Conservation (phyloP, 2,113 vertebrate species). For the Pimephales promelas region DNA sequence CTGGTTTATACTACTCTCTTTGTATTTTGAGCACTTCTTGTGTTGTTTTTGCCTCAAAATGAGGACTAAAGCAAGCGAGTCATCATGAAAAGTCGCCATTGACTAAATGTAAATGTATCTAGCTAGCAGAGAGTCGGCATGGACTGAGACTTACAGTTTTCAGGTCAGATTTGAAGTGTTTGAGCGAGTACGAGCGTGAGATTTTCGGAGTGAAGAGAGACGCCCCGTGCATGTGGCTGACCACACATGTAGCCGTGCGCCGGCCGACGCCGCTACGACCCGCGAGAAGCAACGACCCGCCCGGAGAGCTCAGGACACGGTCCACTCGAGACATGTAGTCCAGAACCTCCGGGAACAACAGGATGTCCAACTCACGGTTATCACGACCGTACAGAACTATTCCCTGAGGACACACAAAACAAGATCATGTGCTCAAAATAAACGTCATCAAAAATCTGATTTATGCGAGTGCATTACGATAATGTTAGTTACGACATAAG, state of each 20-base stretch:
- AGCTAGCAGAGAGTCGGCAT: background rate
- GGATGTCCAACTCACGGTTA: constrained; percentile 87
- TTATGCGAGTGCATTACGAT: too few relatives aligned
- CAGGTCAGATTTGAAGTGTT: constrained; percentile 93
- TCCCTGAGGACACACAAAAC: constrained; percentile 74
- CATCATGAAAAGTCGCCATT: too few relatives aligned
- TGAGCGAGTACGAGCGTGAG: constrained; percentile 88
- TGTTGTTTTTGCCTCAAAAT: too few relatives aligned
- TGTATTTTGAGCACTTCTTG: too few relatives aligned
- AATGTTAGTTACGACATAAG: too few relatives aligned
- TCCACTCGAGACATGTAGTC: constrained; percentile 88
- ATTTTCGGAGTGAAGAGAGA: constrained; percentile 87
- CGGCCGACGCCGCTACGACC: constrained; percentile 93
- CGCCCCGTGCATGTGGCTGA: constrained; percentile 93
- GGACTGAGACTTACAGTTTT: constrained; percentile 77
- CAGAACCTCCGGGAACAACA: constrained; percentile 92
- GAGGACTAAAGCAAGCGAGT: too few relatives aligned
- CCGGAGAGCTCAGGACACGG: constrained; percentile 88
- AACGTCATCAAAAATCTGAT: too few relatives aligned
- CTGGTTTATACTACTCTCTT: too few relatives aligned
- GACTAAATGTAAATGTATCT: too few relatives aligned
- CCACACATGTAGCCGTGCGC: constrained; percentile 85
- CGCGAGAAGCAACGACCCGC: constrained; percentile 91
- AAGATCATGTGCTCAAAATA: background rate
- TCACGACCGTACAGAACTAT: constrained; percentile 89